These are phyloP conservation scores for Petroica traversi DNA, from an alignment of 2,113 vertebrate species.

Conservation along the genomic window DNA sequence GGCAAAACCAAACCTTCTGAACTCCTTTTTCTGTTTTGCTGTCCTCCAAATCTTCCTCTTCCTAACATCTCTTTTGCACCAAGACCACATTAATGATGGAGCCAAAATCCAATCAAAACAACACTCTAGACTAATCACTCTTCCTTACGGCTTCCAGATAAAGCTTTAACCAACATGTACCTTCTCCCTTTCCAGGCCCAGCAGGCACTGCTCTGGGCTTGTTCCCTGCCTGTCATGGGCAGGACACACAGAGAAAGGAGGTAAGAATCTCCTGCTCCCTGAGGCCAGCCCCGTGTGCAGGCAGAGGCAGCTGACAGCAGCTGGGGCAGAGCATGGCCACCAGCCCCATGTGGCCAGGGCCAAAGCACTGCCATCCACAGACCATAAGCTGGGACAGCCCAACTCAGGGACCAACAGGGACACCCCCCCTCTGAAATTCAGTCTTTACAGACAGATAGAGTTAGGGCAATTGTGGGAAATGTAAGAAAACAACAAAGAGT, in stretches of 20 bases:
- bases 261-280: not conserved
- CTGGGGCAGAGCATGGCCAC: not conserved
- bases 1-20: not conserved
- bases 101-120: not conserved
- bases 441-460: not conserved
- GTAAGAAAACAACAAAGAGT: not conserved
- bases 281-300: fast-evolving
- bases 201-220: not conserved
- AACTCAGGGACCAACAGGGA: fast-evolving
- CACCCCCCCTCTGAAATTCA: not conserved
- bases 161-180: not conserved
- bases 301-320: not conserved
- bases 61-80: not conserved
- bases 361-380: not conserved
- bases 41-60: not conserved
- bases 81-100: not conserved
- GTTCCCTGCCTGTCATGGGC: not conserved
- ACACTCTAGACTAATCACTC: not conserved
- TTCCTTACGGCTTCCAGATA: not conserved
- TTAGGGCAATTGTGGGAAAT: not conserved
- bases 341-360: not conserved
- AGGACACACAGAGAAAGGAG: fast-evolving
- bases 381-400: fast-evolving
- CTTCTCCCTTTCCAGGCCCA: not conserved
- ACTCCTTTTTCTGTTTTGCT: not conserved